A percentile compares a stretch with the other conserved stretches of the same genome.
Evolutionary conservation across 2,888 invertebrate genomes (phyloP).

Genomic region (Eristalis intricaria): DNA sequence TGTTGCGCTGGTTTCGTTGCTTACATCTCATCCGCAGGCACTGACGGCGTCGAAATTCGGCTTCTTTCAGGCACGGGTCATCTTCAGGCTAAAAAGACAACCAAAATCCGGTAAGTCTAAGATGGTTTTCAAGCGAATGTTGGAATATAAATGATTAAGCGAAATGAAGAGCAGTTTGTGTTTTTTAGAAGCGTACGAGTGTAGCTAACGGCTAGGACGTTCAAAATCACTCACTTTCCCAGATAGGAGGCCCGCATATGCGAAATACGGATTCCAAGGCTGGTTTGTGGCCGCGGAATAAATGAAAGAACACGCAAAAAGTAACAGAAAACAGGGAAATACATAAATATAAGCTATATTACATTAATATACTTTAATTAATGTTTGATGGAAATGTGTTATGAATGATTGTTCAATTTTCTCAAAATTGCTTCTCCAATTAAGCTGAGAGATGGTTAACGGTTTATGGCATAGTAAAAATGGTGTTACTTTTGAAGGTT

Average conservation of each 20-base stretch:
- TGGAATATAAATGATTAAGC: neutral
- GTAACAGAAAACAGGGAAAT: slow-evolving; percentile 35
- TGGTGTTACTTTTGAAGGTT: no score
- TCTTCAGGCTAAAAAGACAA: slow-evolving; percentile 79
- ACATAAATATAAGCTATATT: neutral
- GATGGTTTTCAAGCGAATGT: neutral
- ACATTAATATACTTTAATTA: no score
- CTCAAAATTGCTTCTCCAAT: no score
- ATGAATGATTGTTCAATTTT: neutral
- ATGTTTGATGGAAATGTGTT: neutral
- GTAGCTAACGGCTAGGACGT: slow-evolving; percentile 50
- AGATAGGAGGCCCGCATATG: slow-evolving; percentile 81
- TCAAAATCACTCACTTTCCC: slow-evolving; percentile 75
- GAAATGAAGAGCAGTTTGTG: slow-evolving; percentile 16
- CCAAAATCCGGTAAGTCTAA: neutral
- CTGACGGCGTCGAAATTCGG: slow-evolving; percentile 85
- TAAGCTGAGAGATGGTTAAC: no score
- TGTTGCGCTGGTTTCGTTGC: slow-evolving; percentile 83
- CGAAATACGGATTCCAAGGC: slow-evolving; percentile 83
- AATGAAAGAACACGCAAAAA: slow-evolving; percentile 43
- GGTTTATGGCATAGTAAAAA: no score
- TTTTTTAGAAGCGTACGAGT: slow-evolving; percentile 38
- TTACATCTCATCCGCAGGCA: slow-evolving; percentile 85
- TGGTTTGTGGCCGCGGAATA: slow-evolving; percentile 55
- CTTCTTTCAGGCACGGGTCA: slow-evolving; percentile 80